Base-by-base conservation (phyloP, 2,113 vertebrate species). In the Onychostruthus taczanowskii region DNA sequence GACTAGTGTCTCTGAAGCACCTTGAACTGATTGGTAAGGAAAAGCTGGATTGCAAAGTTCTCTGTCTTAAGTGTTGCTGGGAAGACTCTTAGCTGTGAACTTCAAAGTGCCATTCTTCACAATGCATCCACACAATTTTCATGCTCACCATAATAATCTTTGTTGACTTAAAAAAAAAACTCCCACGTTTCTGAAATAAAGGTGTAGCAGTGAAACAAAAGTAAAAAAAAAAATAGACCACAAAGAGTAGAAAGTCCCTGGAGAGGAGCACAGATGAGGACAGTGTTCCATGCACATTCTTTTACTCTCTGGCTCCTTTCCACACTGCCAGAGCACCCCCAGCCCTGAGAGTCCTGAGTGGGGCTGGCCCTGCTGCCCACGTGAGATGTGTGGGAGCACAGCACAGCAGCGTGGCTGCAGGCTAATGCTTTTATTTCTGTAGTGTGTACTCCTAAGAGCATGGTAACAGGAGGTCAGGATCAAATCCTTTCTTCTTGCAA, bases 351-450 rank as follows among this genome's bases (percentile, higher is more conserved):
- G 77, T 84, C 62, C 85, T 75, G 61, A 59, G 85, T 33, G 59
- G 73, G 69, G 39, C 64, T 81, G 84, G 66, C 80, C 91, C 82
- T 0, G 0, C 52, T 66, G 77, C 81, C 47, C 81, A 58, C 3
- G 4, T 79, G 87, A 92, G 87, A 84, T 87, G 56, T 73, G 46
- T 0, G 20, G 47, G 73, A 68, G 55, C 55, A 10, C 33, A n/a
- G 87, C 77, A 43, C 68, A 78, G 86, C 41, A 64, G 62, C 6
- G 55, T 77, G 90, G 88, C 93, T 96, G 83, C 94, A 87, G 94
- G 92, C 73, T 78, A 87, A 70, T 44, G 73, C 93, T 93, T 94
- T 97, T 67, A 91, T 95, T 95, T 91, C 94, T 89, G 37, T 35
- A 89, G 56, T 2, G 0, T 39, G 37, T 50, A 80, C 55, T 84